Percentiles rank a stretch among this genome's conserved stretches.
These are phyloP conservation scores for Drosophila tsacasi DNA, from an alignment of 1,140 invertebrate species.

Conservation along the genomic window DNA sequence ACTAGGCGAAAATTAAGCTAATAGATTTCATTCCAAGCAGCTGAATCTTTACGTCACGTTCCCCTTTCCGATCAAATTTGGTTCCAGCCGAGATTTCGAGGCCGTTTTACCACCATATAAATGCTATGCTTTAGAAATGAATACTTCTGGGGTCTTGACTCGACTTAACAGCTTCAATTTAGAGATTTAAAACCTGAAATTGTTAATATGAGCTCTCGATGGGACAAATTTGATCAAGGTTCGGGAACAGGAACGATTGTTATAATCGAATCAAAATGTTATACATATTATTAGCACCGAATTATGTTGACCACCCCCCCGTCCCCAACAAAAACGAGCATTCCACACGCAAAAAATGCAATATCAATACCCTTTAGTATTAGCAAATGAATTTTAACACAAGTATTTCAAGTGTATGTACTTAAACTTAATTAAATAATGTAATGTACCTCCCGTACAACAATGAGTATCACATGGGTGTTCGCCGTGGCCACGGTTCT, in stretches of 20 bases:
- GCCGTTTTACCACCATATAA: neutral
- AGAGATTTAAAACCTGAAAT: neutral
- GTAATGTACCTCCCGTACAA: conserved; percentile 63
- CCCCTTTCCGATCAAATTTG: neutral
- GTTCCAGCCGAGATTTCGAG: neutral
- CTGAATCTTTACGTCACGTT: conserved; percentile 21
- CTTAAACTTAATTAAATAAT: conserved; percentile 76
- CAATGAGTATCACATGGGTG: conserved; percentile 60
- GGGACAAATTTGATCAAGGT: neutral
- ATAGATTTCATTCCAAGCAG: conserved; percentile 33
- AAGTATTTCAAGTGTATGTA: conserved; percentile 63
- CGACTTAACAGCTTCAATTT: neutral
- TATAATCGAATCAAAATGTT: conserved; percentile 57
- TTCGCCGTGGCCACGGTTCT: conserved; percentile 4
- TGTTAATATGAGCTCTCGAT: neutral
- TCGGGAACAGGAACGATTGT: conserved; percentile 18
- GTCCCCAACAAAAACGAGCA: conserved; percentile 30
- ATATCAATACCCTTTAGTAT: conserved; percentile 64
- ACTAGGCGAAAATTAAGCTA: conserved; percentile 26
- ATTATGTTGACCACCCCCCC: conserved; percentile 47
- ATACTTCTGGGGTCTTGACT: neutral
- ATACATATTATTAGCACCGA: conserved; percentile 65
- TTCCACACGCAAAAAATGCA: conserved; percentile 57
- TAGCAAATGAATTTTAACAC: conserved; percentile 66
- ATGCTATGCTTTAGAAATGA: neutral